Conservation (phyloP, 2,113 vertebrate species). For the Lophochroa leadbeateri region DNA sequence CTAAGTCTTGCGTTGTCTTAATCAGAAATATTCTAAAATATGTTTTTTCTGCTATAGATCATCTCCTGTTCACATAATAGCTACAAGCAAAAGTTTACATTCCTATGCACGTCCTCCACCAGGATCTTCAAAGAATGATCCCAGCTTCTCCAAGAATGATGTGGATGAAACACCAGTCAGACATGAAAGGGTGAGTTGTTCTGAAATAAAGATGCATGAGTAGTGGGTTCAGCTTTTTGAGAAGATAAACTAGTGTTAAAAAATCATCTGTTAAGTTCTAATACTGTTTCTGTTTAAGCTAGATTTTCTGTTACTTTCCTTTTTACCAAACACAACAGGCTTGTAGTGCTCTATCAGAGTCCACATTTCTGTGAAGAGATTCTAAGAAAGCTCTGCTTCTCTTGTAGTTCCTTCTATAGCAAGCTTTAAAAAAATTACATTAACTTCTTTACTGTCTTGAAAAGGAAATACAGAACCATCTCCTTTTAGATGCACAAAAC, state of each 20-base stretch:
- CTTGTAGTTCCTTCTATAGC: neutral
- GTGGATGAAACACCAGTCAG: slow-evolving; percentile 81
- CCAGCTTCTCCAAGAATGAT: slow-evolving; percentile 83
- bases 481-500: neutral
- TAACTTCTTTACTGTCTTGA: neutral
- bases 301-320: neutral
- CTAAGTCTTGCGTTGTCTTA: neutral
- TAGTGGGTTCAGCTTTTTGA: neutral
- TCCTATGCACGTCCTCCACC: slow-evolving; percentile 97
- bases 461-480: neutral
- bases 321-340: neutral
- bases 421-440: neutral
- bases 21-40: neutral
- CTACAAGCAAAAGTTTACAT: slow-evolving; percentile 99
- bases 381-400: neutral
- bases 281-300: neutral
- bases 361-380: neutral
- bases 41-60: slow-evolving; percentile 78
- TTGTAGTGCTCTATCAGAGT: neutral
- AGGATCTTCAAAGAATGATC: slow-evolving; percentile 81
- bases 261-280: neutral
- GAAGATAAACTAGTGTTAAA: neutral
- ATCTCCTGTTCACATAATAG: slow-evolving; percentile 97
- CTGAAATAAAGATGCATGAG: neutral
- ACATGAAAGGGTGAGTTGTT: slow-evolving; percentile 79